A percentile compares a stretch with the other conserved stretches of the same genome.
Conservation (phyloP, 1,140 invertebrate species). For the Drosophila gunungcola region DNA sequence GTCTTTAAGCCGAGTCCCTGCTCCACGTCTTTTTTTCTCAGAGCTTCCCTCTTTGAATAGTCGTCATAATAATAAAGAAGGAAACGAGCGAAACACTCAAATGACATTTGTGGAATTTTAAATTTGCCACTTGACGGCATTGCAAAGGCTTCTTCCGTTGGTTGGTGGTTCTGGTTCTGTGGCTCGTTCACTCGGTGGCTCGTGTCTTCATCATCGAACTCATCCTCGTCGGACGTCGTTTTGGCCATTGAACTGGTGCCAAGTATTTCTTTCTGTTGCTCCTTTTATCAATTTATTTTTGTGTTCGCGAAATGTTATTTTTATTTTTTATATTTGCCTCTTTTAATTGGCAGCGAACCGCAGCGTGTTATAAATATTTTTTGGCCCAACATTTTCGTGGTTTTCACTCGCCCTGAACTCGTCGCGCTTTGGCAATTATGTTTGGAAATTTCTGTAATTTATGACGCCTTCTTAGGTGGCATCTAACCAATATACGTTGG, state of each 20-base stretch:
- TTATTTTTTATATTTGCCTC: slow-evolving; percentile 38
- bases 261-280: slow-evolving; percentile 54
- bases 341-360: slow-evolving; percentile 60
- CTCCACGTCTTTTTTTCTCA: neutral
- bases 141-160: slow-evolving; percentile 41
- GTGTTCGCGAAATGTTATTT: slow-evolving; percentile 16
- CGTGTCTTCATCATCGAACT: slow-evolving; percentile 43
- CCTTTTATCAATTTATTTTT: slow-evolving; percentile 46
- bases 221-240: slow-evolving; percentile 27
- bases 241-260: slow-evolving; percentile 77
- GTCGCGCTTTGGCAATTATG: slow-evolving; percentile 57
- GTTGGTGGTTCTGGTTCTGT: slow-evolving; percentile 18
- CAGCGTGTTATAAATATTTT: slow-evolving; percentile 64
- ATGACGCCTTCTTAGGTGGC: slow-evolving; percentile 46
- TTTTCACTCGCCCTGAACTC: slow-evolving; percentile 41
- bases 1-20: neutral
- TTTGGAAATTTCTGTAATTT: slow-evolving; percentile 50
- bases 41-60: slow-evolving; percentile 52
- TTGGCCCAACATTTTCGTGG: slow-evolving; percentile 58
- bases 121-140: slow-evolving; percentile 55
- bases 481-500: slow-evolving; percentile 33
- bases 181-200: slow-evolving; percentile 14
- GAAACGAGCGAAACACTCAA: slow-evolving; percentile 60
- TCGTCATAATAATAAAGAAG: slow-evolving; percentile 57
- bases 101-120: slow-evolving; percentile 80